These are phyloP conservation scores for Bombus soroeensis DNA, from an alignment of 1,140 invertebrate species.

Conservation along the genomic window DNA sequence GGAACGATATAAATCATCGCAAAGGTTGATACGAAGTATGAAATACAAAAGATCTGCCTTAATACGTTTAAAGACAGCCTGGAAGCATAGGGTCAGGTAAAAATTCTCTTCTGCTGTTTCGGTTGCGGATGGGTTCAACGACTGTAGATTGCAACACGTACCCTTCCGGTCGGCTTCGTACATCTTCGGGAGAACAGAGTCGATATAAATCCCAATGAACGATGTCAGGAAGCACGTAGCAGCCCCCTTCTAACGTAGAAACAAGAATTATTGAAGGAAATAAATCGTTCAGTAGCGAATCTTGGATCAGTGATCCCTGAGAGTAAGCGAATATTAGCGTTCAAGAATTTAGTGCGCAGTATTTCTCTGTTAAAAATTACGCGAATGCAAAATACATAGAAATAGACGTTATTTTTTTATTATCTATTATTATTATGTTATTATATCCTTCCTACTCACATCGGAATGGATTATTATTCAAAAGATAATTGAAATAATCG, in stretches of 20 bases:
- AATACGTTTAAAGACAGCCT: not conserved
- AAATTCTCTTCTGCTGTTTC: not conserved
- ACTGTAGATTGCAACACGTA: conserved; percentile 5
- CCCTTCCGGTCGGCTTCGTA: not conserved
- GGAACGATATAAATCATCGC: conserved; percentile 7
- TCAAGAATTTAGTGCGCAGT: not conserved
- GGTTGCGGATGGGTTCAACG: not conserved
- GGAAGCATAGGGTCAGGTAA: too few species aligned
- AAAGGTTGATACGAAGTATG: conserved; percentile 3
- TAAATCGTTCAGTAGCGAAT: conserved; percentile 10
- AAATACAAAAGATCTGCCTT: not conserved
- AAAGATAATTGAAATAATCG: not conserved
- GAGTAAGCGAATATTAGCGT: not conserved
- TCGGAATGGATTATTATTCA: not conserved
- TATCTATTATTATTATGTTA: too few species aligned
- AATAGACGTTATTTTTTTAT: too few species aligned
- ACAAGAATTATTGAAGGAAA: conserved; percentile 2
- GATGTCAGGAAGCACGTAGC: not conserved
- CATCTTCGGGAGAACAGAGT: not conserved
- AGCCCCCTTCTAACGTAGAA: not conserved
- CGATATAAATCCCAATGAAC: conserved; percentile 27
- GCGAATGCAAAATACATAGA: too few species aligned
- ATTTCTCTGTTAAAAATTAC: not conserved
- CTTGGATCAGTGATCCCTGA: not conserved
- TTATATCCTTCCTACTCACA: too few species aligned